These are phyloP conservation scores for Fistularia commersonii DNA, from an alignment of 2,797 vertebrate species.

Conservation along the genomic window DNA sequence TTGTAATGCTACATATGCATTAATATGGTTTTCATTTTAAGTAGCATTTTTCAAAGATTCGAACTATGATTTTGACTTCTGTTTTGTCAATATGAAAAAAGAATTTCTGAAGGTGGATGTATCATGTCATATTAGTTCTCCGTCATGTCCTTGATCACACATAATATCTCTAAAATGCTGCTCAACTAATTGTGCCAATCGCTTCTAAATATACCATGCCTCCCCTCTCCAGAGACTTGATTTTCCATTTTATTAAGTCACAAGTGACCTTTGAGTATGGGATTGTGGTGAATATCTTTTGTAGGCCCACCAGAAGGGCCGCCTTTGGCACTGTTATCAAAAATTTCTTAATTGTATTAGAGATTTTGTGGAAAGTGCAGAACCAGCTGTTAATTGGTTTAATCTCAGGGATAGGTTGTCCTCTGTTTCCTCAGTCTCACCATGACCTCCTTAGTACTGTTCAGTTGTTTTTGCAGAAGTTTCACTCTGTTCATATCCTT, in stretches of 20 bases:
- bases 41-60: no score
- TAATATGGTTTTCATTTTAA: no score
- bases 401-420: conserved; percentile 32
- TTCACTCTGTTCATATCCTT: background rate
- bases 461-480: background rate
- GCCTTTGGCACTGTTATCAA: conserved; percentile 38
- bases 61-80: no score
- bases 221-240: conserved; percentile 1
- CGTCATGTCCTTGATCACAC: conserved; percentile 14
- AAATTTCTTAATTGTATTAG: conserved; percentile 43
- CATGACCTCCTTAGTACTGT: conserved; percentile 13
- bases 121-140: background rate
- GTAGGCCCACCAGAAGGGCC: conserved; percentile 7
- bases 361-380: conserved; percentile 41
- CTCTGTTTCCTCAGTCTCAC: conserved; percentile 4
- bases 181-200: background rate
- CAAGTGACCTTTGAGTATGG: conserved; percentile 25
- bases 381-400: conserved; percentile 50
- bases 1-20: no score
- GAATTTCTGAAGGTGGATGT: background rate
- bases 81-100: no score
- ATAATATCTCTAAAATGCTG: conserved; percentile 14
- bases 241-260: conserved; percentile 17
- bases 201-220: background rate
- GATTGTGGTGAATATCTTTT: conserved; percentile 20